Percentiles rank a stretch among this genome's conserved stretches.
These are phyloP conservation scores for Epiblema foenella DNA, from an alignment of 2,888 invertebrate species.

Conservation along the genomic window DNA sequence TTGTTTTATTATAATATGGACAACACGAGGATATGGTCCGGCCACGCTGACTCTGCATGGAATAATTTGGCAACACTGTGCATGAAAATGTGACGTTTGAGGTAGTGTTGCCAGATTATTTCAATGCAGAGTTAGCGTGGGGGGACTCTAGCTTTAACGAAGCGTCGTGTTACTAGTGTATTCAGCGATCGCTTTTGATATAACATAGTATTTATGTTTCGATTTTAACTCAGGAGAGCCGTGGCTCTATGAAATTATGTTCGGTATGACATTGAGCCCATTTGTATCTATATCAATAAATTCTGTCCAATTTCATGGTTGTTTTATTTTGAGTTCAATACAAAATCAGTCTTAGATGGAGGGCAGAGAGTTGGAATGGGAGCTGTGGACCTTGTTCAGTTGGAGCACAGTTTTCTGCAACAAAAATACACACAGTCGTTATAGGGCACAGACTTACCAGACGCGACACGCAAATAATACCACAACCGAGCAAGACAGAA, in stretches of 20 bases:
- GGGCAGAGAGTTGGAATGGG: slow-evolving; percentile 56
- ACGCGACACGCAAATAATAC: no score
- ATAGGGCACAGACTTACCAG: no score
- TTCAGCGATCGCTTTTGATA: slow-evolving; percentile 73
- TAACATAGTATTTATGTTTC: slow-evolving; percentile 84
- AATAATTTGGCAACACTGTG: no score
- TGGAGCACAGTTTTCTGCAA: slow-evolving; percentile 45
- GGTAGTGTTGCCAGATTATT: no score
- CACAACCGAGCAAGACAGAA: no score
- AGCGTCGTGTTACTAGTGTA: slow-evolving; percentile 63
- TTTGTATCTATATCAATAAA: slow-evolving; percentile 81
- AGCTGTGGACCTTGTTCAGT: slow-evolving; percentile 48
- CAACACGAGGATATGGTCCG: slow-evolving; percentile 65
- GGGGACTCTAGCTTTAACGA: slow-evolving; percentile 70
- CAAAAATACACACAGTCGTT: slow-evolving; percentile 1
- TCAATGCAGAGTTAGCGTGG: no score
- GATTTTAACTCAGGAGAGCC: slow-evolving; percentile 65
- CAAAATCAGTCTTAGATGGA: slow-evolving; percentile 56
- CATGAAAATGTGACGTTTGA: no score
- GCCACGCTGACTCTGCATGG: no score
- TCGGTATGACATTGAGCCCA: slow-evolving; percentile 65
- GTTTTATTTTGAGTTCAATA: slow-evolving; percentile 59
- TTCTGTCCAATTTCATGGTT: slow-evolving; percentile 73
- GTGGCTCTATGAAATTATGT: slow-evolving; percentile 62
- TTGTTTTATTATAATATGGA: slow-evolving; percentile 62